phyloP scores from a whole-genome alignment of 2,888 invertebrate genomes.

The Mamestra brassicae region DNA sequence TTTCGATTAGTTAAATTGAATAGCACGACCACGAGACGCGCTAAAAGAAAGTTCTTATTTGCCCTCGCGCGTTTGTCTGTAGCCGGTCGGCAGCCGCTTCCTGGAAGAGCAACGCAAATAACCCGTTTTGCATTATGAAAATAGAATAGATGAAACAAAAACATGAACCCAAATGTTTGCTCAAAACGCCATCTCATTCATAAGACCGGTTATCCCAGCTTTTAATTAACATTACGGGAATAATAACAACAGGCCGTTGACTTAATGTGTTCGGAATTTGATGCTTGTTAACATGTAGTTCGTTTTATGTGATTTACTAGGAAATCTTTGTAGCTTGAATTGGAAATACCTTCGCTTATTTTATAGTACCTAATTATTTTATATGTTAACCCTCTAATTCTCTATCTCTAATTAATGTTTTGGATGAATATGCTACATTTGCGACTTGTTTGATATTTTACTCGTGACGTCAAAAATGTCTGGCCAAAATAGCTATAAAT shows the following conservation, averaged over 20 bases:
- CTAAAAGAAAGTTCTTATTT: constrained; percentile 80
- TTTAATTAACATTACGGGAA: constrained; percentile 74
- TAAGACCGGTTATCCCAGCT: constrained; percentile 68
- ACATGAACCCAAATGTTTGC: constrained; percentile 73
- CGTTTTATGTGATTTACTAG: constrained; percentile 9
- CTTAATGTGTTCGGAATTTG: constrained; percentile 27
- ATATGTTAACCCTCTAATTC: background rate
- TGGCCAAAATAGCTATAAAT: no score
- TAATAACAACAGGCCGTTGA: constrained; percentile 54
- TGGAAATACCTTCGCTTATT: background rate
- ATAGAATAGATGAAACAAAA: constrained; percentile 81
- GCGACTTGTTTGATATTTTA: background rate
- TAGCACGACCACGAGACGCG: constrained; percentile 37
- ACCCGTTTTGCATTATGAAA: constrained; percentile 84
- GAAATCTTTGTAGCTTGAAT: background rate
- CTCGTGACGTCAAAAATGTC: background rate
- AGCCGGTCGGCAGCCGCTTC: constrained; percentile 50
- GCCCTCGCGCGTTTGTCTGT: constrained; percentile 58
- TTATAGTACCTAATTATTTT: background rate
- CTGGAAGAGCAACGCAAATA: constrained; percentile 84
- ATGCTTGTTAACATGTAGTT: constrained; percentile 34
- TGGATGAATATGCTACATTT: background rate
- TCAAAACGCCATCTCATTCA: constrained; percentile 71
- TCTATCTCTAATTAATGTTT: background rate
- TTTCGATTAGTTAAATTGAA: constrained; percentile 49